Evolutionary conservation across 2,888 invertebrate species (phyloP).

Genomic region (Metacarcinus magister): DNA sequence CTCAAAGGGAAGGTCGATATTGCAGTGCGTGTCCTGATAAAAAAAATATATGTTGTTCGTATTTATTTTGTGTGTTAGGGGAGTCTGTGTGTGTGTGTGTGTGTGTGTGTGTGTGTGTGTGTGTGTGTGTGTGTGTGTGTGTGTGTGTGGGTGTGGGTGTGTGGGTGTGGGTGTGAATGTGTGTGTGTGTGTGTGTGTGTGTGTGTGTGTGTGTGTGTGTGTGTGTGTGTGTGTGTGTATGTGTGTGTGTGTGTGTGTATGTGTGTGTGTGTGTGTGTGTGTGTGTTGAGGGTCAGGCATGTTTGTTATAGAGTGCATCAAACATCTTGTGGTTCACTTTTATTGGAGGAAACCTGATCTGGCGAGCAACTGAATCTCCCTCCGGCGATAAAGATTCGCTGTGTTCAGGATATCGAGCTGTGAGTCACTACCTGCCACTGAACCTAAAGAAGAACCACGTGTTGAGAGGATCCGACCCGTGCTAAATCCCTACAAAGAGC

Average conservation of each 20-base stretch:
- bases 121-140: not conserved
- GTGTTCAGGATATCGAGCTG: not conserved
- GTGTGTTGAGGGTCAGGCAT: not conserved
- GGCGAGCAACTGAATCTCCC: not conserved
- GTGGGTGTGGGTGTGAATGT: conserved; percentile 6
- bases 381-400: not conserved
- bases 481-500: not conserved
- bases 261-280: conserved; percentile 45
- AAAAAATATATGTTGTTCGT: too few species aligned
- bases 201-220: conserved; percentile 6
- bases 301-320: too few species aligned
- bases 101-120: conserved; percentile 32
- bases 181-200: conserved; percentile 41
- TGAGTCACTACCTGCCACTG: not conserved
- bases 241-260: not conserved
- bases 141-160: not conserved
- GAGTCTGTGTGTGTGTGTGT: not conserved
- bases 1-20: too few species aligned
- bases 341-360: not conserved
- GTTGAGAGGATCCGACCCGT: not conserved
- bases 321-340: not conserved
- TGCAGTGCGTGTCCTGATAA: too few species aligned
- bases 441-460: conserved; percentile 30
- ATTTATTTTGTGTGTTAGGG: not conserved
- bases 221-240: not conserved